phyloP scores from a whole-genome alignment of 1,140 invertebrate species.

The Lepidotrigona ventralis region DNA sequence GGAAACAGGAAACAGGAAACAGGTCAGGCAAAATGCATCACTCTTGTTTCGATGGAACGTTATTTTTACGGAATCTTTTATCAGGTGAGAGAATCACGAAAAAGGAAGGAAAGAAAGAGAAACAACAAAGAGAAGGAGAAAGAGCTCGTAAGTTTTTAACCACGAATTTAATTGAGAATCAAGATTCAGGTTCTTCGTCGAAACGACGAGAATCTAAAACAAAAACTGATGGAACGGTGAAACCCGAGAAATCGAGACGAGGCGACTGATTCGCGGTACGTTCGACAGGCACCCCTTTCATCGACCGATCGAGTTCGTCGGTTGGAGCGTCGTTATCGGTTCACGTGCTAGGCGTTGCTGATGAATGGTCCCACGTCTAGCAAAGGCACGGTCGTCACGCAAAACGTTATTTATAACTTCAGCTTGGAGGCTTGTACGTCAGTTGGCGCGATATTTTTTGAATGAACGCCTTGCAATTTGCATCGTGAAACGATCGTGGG shows the following conservation, averaged over 20 bases:
- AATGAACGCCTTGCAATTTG: not conserved
- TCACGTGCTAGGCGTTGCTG: conserved; percentile 57
- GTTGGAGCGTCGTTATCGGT: conserved; percentile 62
- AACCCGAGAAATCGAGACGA: not conserved
- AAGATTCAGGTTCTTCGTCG: not conserved
- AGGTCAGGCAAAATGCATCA: conserved; percentile 9
- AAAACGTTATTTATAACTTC: conserved; percentile 69
- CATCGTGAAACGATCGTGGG: not conserved
- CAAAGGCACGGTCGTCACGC: conserved; percentile 68
- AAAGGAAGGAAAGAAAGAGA: not conserved
- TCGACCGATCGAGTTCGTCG: conserved; percentile 49
- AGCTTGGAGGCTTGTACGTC: conserved; percentile 47
- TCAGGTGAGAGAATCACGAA: too few species aligned
- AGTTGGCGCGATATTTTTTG: conserved; percentile 27
- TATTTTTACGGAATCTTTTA: not conserved
- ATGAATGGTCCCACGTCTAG: conserved; percentile 65
- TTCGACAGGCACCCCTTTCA: conserved; percentile 55
- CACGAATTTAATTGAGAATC: not conserved
- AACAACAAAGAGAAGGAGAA: too few species aligned
- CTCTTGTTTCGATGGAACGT: not conserved
- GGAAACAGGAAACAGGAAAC: conserved; percentile 29
- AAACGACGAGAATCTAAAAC: too few species aligned
- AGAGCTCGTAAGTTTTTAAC: not conserved
- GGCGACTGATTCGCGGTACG: conserved; percentile 40
- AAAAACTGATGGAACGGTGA: not conserved